Evolutionary conservation across 37 sponge, comb jelly and placozoan species (phyloP), one percentile per base, ranked within the genome.

Genomic region (Oopsacas minuta): DNA sequence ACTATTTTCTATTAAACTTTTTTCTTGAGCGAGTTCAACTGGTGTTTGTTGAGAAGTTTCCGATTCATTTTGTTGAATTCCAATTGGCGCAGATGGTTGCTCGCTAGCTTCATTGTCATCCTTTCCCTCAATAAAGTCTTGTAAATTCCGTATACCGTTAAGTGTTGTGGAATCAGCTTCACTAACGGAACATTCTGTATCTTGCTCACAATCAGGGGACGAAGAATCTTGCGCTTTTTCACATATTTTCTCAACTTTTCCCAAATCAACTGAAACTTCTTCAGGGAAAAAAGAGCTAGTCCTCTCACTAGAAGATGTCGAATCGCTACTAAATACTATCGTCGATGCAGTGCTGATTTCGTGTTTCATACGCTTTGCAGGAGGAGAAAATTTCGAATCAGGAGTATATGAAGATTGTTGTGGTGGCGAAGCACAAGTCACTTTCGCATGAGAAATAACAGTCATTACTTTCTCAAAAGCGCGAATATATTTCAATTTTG

Each of bases 391-490:
- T 61, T 61, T 61, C 22, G 75, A n/a, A 32, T 61, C 75, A 20
- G 75, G 28, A 61, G 32, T 61, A 34, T 20, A 3, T 20, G 75
- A 61, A 61, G 75, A 61, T 20, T 5, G 30, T 61, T 5, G 30
- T 61, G 22, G 75, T 25, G 75, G 75, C 1, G 75, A 61, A 25
- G 7, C 1, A n/a, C 30, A 61, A 20, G 22, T 25, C 1, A 61
- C 22, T 61, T 61, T 61, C 5, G 75, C 75, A 61, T 61, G 75
- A 25, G 75, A 61, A 25, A 61, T 61, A 61, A 61, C 75, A 20
- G 75, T 61, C 22, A 61, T 32, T 52, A 96, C 96, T 89, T 90
- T 96, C 82, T 96, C 96, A 81, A 96, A 36, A 36, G 92, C 96
- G 52, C 92, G 88, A 83, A 90, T 39, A 83, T 88, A 97, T 42